Evolutionary conservation across 2,888 invertebrate species (phyloP), one percentile per base, ranked within the genome.

Genomic region (Patella ulyssiponensis): DNA sequence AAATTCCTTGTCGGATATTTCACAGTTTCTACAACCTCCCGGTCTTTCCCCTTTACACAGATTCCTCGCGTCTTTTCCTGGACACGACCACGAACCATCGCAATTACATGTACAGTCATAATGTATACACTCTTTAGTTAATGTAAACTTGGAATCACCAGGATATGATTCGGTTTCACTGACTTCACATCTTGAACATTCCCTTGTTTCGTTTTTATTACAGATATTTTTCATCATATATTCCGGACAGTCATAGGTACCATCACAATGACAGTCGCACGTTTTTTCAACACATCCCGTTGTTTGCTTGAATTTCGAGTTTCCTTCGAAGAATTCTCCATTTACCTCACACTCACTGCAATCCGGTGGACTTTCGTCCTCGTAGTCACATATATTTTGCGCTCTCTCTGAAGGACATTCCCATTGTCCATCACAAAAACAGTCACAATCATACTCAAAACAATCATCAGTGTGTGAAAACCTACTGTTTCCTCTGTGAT

Each of bases 71-170:
- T 80, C 81, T 51, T 83, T 82, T 20, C 83, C 85, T 2, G 87
- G 87, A 71, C 89, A 89, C 44, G 86, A 78, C 88, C 88, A 88
- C 44, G 85, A 80, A 12, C 89, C 89, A 70, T 87, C 86, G 80
- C 89, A 89, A 54, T 85, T 83, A 77, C 88, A 89, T n/a, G 74
- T 73, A 74, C 89, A 89, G n/a, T 82, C 72, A 56, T 86, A 89
- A 69, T 85, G 79, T 44, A 83, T 83, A 76, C 89, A 89, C 1
- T 83, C 86, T 69, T 87, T 79, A 9, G 80, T 81, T 53, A 86
- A 80, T 58, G 81, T 81, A 80, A 89, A 89, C 9, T 76, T 76
- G 1, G 86, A 80, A 69, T 86, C 85, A 3, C 86, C 87, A 33
- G 82, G 70, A 73, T 83, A 82, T 27, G 72, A 75, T 54, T 83